Percentiles rank a stretch among this genome's conserved stretches.
phyloP scores from a whole-genome alignment of 2,888 invertebrate genomes.

The Geophilus truncorum region DNA sequence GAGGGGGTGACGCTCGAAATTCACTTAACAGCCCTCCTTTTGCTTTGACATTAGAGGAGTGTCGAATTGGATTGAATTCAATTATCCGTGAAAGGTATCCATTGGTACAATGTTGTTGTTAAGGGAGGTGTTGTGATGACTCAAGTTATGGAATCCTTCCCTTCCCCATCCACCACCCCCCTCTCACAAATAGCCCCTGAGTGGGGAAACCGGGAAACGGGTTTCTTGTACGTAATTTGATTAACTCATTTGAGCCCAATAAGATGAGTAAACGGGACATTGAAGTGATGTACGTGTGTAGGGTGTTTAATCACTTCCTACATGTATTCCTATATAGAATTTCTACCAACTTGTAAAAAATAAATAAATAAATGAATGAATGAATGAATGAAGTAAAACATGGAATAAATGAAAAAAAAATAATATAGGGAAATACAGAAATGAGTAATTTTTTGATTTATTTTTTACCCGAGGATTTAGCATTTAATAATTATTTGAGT shows the following conservation, averaged over 20 bases:
- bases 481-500: constrained; percentile 3
- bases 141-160: constrained; percentile 2
- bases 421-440: too few relatives aligned
- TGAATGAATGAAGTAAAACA: too few relatives aligned
- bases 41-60: constrained; percentile 14
- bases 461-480: background rate
- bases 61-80: constrained; percentile 25
- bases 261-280: constrained; percentile 10
- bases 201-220: background rate
- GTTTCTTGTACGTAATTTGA: constrained; percentile 2
- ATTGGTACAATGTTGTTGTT: constrained; percentile 25
- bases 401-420: too few relatives aligned
- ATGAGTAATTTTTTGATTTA: background rate
- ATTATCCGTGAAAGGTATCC: constrained; percentile 27
- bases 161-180: background rate
- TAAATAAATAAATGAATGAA: too few relatives aligned
- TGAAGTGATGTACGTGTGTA: background rate
- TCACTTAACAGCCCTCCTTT: background rate
- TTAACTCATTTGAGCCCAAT: constrained; percentile 18
- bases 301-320: background rate
- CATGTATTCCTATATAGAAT: background rate
- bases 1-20: background rate
- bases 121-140: constrained; percentile 22
- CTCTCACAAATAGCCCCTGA: background rate
- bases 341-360: too few relatives aligned